Conservation (phyloP, 30 jellyfish, hydroid and myxozoan species). For the Calvadosia cruxmelitensis region DNA sequence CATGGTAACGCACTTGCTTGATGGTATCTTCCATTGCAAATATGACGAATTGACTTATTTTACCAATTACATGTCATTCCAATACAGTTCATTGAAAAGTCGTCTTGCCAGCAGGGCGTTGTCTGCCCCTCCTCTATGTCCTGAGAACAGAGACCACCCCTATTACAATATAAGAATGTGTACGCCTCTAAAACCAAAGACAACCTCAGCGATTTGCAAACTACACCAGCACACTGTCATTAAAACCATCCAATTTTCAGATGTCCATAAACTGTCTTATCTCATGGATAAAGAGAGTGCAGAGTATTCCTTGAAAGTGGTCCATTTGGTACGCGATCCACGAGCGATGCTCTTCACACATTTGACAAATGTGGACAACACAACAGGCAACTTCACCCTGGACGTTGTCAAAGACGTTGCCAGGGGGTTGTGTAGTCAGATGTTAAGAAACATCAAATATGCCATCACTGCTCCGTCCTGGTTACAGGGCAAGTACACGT, state of each 20-base stretch:
- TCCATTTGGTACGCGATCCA: conserved; percentile 97
- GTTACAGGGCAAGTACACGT: conserved; percentile 96
- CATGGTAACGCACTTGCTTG: conserved; percentile 92
- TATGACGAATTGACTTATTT: conserved; percentile 88
- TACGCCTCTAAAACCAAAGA: conserved; percentile 92
- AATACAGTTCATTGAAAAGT: conserved; percentile 94
- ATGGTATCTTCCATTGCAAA: conserved; percentile 94
- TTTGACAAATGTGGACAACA: conserved; percentile 46
- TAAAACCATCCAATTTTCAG: conserved; percentile 79
- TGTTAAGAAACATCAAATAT: conserved; percentile 85
- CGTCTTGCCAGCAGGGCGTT: conserved; percentile 96
- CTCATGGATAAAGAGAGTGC: conserved; percentile 97
- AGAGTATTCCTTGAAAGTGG: conserved; percentile 91
- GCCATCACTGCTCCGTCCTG: conserved; percentile 99
- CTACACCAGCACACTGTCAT: conserved; percentile 97
- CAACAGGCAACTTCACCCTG: conserved; percentile 49
- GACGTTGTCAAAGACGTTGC: conserved; percentile 60
- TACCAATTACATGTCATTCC: conserved; percentile 91
- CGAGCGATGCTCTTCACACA: conserved; percentile 94
- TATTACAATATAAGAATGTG: conserved; percentile 95
- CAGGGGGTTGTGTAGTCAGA: conserved; percentile 62
- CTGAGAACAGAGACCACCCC: conserved; percentile 81
- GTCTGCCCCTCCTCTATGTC: conserved; percentile 97
- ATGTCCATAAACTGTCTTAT: conserved; percentile 92
- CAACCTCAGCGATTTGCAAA: conserved; percentile 98